phyloP scores from a whole-genome alignment of 2,888 invertebrate species.

The Stramonita haemastoma region DNA sequence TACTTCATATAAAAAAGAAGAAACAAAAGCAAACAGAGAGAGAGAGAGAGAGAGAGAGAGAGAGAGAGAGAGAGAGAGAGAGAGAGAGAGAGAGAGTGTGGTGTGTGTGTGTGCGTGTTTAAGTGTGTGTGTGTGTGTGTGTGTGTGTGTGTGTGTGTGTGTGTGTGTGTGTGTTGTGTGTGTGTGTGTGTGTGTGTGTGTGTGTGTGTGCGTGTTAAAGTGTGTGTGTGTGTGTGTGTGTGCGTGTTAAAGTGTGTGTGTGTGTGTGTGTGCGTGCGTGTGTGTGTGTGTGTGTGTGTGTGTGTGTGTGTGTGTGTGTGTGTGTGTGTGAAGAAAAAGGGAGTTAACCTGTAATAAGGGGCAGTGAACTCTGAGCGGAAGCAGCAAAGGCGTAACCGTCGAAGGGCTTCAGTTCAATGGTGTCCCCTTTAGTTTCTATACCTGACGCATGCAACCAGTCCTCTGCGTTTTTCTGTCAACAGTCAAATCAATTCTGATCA shows the following conservation, averaged over 20 bases:
- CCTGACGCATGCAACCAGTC: slow-evolving; percentile 41
- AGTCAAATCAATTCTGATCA: background rate
- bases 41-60: slow-evolving; percentile 1
- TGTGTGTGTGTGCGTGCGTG: background rate
- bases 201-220: background rate
- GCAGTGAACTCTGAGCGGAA: slow-evolving; percentile 46
- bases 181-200: background rate
- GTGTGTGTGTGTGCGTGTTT: background rate
- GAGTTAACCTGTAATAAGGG: slow-evolving; percentile 46
- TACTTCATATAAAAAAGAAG: too few relatives aligned
- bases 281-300: too few relatives aligned
- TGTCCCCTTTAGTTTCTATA: slow-evolving; percentile 37
- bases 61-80: too few relatives aligned
- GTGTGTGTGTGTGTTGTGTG: background rate
- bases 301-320: background rate
- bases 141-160: background rate
- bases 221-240: background rate
- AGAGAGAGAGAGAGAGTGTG: background rate
- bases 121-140: background rate
- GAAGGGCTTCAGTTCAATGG: slow-evolving; percentile 35
- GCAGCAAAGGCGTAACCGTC: slow-evolving; percentile 48
- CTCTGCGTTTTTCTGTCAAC: slow-evolving; percentile 41
- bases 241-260: background rate
- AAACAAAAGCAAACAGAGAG: background rate
- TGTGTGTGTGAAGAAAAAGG: background rate